Conservation (phyloP, 2,888 invertebrate species). For the Steromphala cineraria region DNA sequence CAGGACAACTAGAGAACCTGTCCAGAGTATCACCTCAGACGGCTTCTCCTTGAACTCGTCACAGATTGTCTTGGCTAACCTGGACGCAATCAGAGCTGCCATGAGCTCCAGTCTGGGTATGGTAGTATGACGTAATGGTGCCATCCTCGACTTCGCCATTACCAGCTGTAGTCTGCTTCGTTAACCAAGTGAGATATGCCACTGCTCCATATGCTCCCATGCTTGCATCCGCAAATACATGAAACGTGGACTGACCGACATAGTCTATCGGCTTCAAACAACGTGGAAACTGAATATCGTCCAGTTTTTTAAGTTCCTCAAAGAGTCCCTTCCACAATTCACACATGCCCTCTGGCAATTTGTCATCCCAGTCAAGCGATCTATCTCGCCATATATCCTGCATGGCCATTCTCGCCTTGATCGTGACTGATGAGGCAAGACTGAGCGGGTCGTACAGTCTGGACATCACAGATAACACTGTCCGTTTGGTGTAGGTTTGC, state of each 20-base stretch:
- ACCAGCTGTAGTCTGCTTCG: no score
- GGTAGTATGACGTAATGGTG: conserved; percentile 23
- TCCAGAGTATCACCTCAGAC: not conserved
- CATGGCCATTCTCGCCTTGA: conserved; percentile 20
- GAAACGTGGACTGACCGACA: conserved; percentile 8
- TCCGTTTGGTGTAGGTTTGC: conserved; percentile 10
- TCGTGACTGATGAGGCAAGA: conserved; percentile 21
- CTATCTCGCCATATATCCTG: conserved; percentile 21
- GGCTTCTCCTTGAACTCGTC: conserved; percentile 13
- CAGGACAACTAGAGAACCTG: no score
- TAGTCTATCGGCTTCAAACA: conserved; percentile 16
- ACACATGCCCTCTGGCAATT: no score
- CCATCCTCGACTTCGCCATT: conserved; percentile 22
- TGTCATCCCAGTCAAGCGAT: conserved; percentile 5
- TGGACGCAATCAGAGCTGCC: conserved; percentile 22
- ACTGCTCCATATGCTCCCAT: conserved; percentile 18
- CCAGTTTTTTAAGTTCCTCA: not conserved
- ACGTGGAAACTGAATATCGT: not conserved
- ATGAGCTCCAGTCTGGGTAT: conserved; percentile 26
- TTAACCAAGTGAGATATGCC: conserved; percentile 22
- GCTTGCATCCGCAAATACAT: conserved; percentile 27
- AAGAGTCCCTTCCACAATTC: no score
- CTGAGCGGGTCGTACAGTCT: conserved; percentile 23
- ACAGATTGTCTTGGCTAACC: conserved; percentile 20
- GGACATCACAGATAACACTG: conserved; percentile 14